These are phyloP conservation scores for Drosophila prostipennis DNA, from an alignment of 2,888 invertebrate genomes.

Conservation along the genomic window DNA sequence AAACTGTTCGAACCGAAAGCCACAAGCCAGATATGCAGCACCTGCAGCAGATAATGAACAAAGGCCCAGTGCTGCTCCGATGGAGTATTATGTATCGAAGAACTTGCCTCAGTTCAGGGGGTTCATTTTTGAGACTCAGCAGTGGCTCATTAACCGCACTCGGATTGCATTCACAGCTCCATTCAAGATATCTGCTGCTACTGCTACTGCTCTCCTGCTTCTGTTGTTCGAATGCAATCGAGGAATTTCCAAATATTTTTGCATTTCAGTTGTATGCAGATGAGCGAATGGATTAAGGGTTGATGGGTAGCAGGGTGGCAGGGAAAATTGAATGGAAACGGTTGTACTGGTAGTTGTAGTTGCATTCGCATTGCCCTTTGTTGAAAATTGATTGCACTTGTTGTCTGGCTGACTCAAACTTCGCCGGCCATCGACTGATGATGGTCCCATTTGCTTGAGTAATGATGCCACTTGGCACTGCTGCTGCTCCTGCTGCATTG, in stretches of 20 bases:
- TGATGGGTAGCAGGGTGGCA: background rate
- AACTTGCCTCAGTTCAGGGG: background rate
- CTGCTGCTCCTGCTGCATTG: slow-evolving; percentile 6
- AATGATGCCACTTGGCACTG: slow-evolving; percentile 72
- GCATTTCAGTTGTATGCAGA: slow-evolving; percentile 62
- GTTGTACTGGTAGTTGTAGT: background rate
- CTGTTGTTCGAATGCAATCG: slow-evolving; percentile 32
- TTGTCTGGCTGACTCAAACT: slow-evolving; percentile 41
- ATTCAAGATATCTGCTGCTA: slow-evolving; percentile 36
- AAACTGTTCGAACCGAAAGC: background rate
- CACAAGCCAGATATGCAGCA: background rate
- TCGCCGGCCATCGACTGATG: slow-evolving; percentile 49
- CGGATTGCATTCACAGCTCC: slow-evolving; percentile 22
- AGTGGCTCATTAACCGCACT: slow-evolving; percentile 34
- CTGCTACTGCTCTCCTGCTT: too few relatives aligned
- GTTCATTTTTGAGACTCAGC: background rate
- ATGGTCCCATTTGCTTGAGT: slow-evolving; percentile 80
- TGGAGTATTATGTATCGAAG: slow-evolving; percentile 11
- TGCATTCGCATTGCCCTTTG: slow-evolving; percentile 35
- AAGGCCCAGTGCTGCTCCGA: background rate
- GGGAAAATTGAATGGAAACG: background rate
- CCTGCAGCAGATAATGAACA: background rate
- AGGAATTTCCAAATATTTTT: slow-evolving; percentile 74
- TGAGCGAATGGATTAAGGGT: slow-evolving; percentile 4
- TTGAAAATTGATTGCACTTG: slow-evolving; percentile 74